phyloP scores from a whole-genome alignment of 2,888 invertebrate genomes.

The Vanessa cardui region DNA sequence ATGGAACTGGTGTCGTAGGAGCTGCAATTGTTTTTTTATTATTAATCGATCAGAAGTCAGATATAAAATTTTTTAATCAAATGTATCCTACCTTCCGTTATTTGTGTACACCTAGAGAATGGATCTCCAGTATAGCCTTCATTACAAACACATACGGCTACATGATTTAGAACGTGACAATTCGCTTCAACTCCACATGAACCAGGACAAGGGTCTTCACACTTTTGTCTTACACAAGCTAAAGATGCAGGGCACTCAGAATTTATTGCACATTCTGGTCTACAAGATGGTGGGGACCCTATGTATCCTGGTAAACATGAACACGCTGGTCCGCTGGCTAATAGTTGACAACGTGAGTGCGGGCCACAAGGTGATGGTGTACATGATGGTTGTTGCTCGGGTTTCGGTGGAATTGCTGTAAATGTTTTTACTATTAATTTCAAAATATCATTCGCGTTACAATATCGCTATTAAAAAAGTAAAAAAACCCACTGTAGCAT shows the following conservation, averaged over 20 bases:
- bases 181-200: slow-evolving; percentile 91
- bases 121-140: slow-evolving; percentile 91
- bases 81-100: slow-evolving; percentile 70
- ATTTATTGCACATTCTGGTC: slow-evolving; percentile 91
- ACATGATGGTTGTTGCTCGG: slow-evolving; percentile 89
- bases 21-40: slow-evolving; percentile 49
- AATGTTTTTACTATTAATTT: slow-evolving; percentile 25
- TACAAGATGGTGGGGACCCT: slow-evolving; percentile 90
- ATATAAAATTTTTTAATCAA: too few relatives aligned
- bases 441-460: background rate
- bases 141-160: slow-evolving; percentile 90
- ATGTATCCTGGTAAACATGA: slow-evolving; percentile 90
- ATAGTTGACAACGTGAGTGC: slow-evolving; percentile 90
- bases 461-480: slow-evolving; percentile 1
- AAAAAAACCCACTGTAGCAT: slow-evolving; percentile 86
- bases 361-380: slow-evolving; percentile 93
- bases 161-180: slow-evolving; percentile 90
- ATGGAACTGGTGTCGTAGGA: slow-evolving; percentile 64
- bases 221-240: slow-evolving; percentile 90
- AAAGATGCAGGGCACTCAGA: slow-evolving; percentile 90
- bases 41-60: background rate
- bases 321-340: slow-evolving; percentile 89
- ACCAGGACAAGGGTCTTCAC: slow-evolving; percentile 91
- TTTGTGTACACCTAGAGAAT: slow-evolving; percentile 86
- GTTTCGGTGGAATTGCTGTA: slow-evolving; percentile 69